Base-by-base conservation (phyloP, 1,140 invertebrate genomes). In the Heliconius melpomene region DNA sequence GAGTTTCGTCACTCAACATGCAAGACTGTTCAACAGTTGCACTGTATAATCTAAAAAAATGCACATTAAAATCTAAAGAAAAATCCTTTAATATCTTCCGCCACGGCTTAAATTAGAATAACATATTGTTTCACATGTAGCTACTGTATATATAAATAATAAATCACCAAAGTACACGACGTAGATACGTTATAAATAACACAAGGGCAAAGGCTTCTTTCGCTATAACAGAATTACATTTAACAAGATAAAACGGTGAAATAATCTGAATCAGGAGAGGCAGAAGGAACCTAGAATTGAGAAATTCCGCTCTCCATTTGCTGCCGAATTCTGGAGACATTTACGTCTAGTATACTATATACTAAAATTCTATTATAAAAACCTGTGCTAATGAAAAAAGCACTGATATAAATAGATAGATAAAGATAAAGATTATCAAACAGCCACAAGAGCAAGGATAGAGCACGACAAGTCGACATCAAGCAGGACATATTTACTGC, bases 401-500 rank as follows among this genome's bases (percentile, higher is more conserved):
- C 32, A 36, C 32, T n/a, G 20, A 60, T 23, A 9, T 16, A 26
- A 26, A 29, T 66, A 18, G 26, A 66, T 29, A 70, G 54, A 36
- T 38, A 57, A 52, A 54, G 74, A 79, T 76, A 40, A 46, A 46
- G 40, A 50, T 29, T 71, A 80, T 79, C 74, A 76, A 80, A 80
- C 74, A 40, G 75, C 72, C 60, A 72, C 46, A 74, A 82, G 76
- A 82, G 32, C 75, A 70, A 74, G 79, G 75, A 80, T 77, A 74
- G 74, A 50, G 26, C 74, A 74, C 75, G 75, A 66, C 72, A 52
- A 74, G 79, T 80, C 75, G 54, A 26, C 75, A 76, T 77, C 83
- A 84, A 82, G 79, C 80, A 74, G 40, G n/a, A 71, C 79, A 77
- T 79, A 72, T 38, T 75, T 60, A 74, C 54, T 66, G 66, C 40